phyloP scores from a whole-genome alignment of 2,797 vertebrate species.

The Poecilia picta region DNA sequence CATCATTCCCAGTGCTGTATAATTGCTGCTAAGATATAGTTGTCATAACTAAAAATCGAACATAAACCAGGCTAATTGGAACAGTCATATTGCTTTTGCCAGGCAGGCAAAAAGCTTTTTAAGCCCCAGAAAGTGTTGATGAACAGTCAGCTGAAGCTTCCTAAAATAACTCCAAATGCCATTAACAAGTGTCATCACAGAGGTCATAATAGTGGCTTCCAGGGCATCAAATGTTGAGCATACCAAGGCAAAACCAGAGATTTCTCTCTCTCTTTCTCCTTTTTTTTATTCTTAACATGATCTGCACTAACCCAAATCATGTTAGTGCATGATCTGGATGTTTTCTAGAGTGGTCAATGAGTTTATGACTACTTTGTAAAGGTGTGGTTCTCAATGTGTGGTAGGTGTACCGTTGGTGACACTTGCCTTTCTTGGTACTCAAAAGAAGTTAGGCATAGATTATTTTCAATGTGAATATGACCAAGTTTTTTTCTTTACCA shows the following conservation, averaged over 20 bases:
- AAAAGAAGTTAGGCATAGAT: not conserved
- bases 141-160: conserved; percentile 53
- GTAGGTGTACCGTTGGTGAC: not conserved
- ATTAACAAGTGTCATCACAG: conserved; percentile 77
- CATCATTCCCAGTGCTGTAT: conserved; percentile 82
- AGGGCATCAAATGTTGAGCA: conserved; percentile 70
- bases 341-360: not conserved
- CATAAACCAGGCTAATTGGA: conserved; percentile 79
- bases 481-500: not conserved
- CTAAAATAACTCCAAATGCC: conserved; percentile 76
- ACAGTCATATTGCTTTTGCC: conserved; percentile 68
- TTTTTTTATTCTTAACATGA: not conserved
- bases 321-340: too few species aligned
- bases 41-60: conserved; percentile 85
- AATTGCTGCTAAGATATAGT: conserved; percentile 84
- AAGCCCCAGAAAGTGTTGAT: conserved; percentile 69
- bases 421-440: not conserved
- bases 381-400: not conserved
- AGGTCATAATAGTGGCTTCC: conserved; percentile 72
- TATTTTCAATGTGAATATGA: not conserved
- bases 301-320: not conserved
- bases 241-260: conserved; percentile 50
- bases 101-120: conserved; percentile 65
- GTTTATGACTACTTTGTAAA: not conserved
- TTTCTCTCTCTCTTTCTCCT: conserved; percentile 35